These are phyloP conservation scores for Heterotilapia buettikoferi DNA, from an alignment of 2,113 vertebrate species.

Conservation along the genomic window DNA sequence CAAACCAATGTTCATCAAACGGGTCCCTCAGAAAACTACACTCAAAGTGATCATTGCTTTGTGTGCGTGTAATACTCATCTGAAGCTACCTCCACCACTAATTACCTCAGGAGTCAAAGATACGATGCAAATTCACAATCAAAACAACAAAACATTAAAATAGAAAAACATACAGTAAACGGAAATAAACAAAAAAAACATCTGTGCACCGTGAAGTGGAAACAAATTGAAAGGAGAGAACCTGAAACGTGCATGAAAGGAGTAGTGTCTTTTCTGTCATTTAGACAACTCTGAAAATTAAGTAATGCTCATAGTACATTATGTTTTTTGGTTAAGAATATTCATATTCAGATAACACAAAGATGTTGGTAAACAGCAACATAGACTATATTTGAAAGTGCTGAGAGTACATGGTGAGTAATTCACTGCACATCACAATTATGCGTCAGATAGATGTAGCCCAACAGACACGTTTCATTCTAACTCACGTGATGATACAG, in stretches of 20 bases:
- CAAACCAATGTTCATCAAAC: neutral
- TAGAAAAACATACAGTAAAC: neutral
- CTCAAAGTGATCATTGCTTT: constrained; percentile 3
- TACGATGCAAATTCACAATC: neutral
- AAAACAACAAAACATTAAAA: neutral
- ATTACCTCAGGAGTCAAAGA: neutral
- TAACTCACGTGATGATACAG: constrained; percentile 33
- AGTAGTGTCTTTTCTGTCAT: neutral
- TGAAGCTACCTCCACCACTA: neutral
- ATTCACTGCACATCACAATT: constrained; percentile 33
- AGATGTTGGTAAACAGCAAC: neutral
- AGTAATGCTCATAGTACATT: neutral
- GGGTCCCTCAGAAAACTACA: neutral
- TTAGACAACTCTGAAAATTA: neutral
- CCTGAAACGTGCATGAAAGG: neutral
- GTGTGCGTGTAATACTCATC: neutral
- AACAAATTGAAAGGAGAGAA: neutral
- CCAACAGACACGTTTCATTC: neutral
- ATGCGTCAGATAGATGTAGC: constrained; percentile 15
- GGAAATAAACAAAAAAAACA: neutral
- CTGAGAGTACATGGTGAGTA: constrained; percentile 25
- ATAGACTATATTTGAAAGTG: constrained; percentile 38
- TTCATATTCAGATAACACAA: constrained; percentile 27
- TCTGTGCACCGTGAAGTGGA: neutral
- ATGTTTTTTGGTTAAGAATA: constrained; percentile 33